Conservation (phyloP, 2,113 vertebrate species). For the Uria lomvia region DNA sequence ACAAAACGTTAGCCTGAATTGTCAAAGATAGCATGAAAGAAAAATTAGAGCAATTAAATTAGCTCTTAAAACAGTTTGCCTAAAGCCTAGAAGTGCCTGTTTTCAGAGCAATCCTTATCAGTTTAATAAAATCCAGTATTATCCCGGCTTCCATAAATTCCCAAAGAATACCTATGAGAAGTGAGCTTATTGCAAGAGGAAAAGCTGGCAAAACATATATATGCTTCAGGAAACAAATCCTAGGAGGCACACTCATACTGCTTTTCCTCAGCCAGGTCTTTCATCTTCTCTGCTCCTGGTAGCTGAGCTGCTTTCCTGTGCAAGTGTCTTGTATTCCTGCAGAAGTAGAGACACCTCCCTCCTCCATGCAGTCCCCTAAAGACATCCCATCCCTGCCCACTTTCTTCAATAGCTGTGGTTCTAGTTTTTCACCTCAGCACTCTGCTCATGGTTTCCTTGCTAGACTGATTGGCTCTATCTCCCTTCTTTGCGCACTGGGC, state of each 20-base stretch:
- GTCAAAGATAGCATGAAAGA: background rate
- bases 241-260: background rate
- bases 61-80: background rate
- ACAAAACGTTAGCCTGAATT: background rate
- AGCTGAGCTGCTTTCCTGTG: background rate
- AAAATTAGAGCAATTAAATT: background rate
- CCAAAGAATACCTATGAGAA: background rate
- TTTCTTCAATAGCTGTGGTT: background rate
- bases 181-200: background rate
- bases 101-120: background rate
- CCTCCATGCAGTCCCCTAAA: background rate
- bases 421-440: background rate
- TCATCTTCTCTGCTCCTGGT: background rate
- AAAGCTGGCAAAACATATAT: background rate
- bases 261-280: background rate
- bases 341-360: background rate
- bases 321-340: background rate
- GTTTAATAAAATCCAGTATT: background rate
- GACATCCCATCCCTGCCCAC: background rate
- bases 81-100: background rate
- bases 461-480: background rate
- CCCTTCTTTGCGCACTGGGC: background rate
- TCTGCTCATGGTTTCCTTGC: background rate
- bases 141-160: background rate
- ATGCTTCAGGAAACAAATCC: background rate